A percentile compares a stretch with the other conserved stretches of the same genome.
Conservation (phyloP, 2,888 invertebrate species). For the Chloromyia formosa region DNA sequence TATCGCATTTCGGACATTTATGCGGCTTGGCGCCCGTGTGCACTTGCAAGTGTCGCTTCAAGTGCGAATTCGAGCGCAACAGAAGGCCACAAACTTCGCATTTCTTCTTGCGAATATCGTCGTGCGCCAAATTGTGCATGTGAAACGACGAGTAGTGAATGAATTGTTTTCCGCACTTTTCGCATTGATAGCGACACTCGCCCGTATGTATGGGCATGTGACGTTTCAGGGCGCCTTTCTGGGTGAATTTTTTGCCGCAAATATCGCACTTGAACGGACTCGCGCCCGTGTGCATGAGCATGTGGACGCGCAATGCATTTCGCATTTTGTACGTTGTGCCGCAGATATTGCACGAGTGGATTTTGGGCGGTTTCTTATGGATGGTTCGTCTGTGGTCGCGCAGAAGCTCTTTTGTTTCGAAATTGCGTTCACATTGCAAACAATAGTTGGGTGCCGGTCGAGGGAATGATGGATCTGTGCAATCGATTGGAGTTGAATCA, state of each 20-base stretch:
- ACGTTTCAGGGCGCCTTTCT: conserved; percentile 66
- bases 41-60: conserved; percentile 64
- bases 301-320: conserved; percentile 65
- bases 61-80: conserved; percentile 64
- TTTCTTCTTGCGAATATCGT: conserved; percentile 54
- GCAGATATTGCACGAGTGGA: conserved; percentile 63
- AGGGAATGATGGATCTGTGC: too few relatives aligned
- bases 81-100: conserved; percentile 61
- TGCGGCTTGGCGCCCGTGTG: conserved; percentile 60
- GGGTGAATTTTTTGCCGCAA: conserved; percentile 68
- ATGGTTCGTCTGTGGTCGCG: conserved; percentile 41
- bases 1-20: conserved; percentile 50
- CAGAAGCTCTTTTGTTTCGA: conserved; percentile 36
- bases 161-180: conserved; percentile 64
- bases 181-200: conserved; percentile 63
- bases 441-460: conserved; percentile 37
- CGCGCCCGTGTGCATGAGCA: conserved; percentile 66
- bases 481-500: neutral
- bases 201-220: conserved; percentile 68
- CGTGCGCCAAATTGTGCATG: conserved; percentile 63
- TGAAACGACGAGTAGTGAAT: conserved; percentile 63
- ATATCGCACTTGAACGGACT: conserved; percentile 65
- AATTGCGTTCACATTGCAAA: conserved; percentile 45
- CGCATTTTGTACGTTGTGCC: conserved; percentile 67
- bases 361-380: conserved; percentile 15